Evolutionary conservation across 2,888 invertebrate species (phyloP).

Genomic region (Andrena bicolor): DNA sequence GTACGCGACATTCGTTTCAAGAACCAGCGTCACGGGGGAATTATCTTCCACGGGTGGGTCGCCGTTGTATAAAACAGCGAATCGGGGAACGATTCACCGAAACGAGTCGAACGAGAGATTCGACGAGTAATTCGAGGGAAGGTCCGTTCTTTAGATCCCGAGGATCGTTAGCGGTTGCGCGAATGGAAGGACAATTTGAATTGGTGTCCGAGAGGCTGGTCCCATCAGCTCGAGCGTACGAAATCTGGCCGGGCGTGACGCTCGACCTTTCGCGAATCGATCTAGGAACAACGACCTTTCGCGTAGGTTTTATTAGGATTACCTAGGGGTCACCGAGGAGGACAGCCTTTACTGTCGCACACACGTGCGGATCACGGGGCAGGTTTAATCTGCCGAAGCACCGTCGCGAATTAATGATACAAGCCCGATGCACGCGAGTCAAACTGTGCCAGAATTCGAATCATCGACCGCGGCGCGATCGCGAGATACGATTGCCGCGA

Average conservation of each 20-base stretch:
- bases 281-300: slow-evolving; percentile 63
- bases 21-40: slow-evolving; percentile 28
- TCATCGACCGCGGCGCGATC: not conserved
- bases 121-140: no score
- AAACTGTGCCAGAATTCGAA: slow-evolving; percentile 9
- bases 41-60: slow-evolving; percentile 22
- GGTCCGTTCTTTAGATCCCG: no score
- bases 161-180: no score
- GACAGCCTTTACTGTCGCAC: not conserved
- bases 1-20: slow-evolving; percentile 49
- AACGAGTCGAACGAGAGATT: not conserved
- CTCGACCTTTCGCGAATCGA: slow-evolving; percentile 70
- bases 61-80: slow-evolving; percentile 6
- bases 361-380: slow-evolving; percentile 29
- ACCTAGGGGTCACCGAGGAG: slow-evolving; percentile 19
- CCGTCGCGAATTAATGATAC: slow-evolving; percentile 19
- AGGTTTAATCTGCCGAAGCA: slow-evolving; percentile 7
- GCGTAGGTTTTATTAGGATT: slow-evolving; percentile 53
- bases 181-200: slow-evolving; percentile 28
- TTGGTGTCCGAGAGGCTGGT: slow-evolving; percentile 54
- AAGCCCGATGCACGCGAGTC: slow-evolving; percentile 17
- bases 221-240: slow-evolving; percentile 56
- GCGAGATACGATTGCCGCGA: not conserved
- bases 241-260: slow-evolving; percentile 44
- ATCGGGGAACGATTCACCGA: not conserved